Percentiles rank a stretch among this genome's conserved stretches.
phyloP scores from a whole-genome alignment of 2,113 vertebrate species.

The Bombycilla garrulus region DNA sequence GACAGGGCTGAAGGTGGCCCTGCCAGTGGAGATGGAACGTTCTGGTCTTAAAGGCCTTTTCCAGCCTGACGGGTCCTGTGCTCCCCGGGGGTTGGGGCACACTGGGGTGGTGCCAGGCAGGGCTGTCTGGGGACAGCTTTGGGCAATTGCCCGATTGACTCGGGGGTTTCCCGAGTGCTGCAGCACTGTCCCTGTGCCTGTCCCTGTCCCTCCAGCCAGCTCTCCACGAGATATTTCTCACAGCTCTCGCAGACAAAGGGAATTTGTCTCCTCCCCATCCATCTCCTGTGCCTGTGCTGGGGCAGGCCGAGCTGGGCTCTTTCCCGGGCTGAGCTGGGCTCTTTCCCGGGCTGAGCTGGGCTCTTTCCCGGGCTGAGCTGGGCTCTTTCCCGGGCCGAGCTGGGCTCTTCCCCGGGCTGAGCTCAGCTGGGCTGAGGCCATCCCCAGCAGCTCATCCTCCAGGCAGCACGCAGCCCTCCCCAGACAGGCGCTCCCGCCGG shows the following conservation, averaged over 20 bases:
- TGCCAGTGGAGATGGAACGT: too few species aligned
- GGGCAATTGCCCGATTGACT: neutral
- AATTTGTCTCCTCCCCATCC: neutral
- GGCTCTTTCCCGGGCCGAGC: neutral
- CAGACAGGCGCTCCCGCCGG: neutral
- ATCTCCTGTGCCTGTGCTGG: neutral
- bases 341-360: neutral
- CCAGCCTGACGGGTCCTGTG: too few species aligned
- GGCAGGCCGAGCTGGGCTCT: neutral
- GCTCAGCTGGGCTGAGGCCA: neutral
- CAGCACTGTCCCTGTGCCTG: neutral
- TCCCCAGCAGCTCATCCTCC: rapidly evolving
- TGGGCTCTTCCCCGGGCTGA: neutral
- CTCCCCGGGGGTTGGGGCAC: too few species aligned
- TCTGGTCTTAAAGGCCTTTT: too few species aligned
- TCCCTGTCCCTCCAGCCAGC: neutral
- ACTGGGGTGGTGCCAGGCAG: too few species aligned
- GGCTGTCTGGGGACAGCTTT: neutral
- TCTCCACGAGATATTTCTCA: neutral
- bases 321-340: neutral
- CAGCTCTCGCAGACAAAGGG: neutral
- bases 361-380: neutral
- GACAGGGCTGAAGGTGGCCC: too few species aligned
- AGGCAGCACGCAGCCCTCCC: rapidly evolving
- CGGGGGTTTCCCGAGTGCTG: neutral